Conservation (phyloP, 2,113 vertebrate species). For the Anas platyrhynchos region DNA sequence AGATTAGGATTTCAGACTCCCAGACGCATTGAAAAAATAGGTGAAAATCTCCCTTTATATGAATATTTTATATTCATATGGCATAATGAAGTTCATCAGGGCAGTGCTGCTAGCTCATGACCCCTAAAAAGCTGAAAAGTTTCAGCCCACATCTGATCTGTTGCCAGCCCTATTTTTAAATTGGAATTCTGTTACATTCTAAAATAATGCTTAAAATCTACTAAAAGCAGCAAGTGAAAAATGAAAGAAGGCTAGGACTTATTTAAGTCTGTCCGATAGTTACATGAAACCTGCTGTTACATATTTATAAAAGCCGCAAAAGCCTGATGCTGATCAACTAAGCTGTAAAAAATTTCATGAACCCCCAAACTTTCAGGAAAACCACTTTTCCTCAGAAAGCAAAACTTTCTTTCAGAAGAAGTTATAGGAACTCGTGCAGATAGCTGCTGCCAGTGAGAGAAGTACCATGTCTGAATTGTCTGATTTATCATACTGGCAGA, state of each 20-base stretch:
- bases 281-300: neutral
- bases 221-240: neutral
- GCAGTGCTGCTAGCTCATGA: constrained; percentile 3
- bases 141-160: constrained; percentile 11
- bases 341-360: neutral
- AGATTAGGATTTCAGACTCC: neutral
- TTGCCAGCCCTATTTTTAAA: constrained; percentile 2
- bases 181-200: neutral
- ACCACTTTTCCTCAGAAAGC: neutral
- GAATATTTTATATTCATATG: constrained; percentile 18
- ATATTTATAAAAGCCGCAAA: neutral
- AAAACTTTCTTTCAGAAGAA: neutral
- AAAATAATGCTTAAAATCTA: constrained; percentile 3
- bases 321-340: neutral
- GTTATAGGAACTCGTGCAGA: neutral
- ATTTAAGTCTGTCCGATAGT: neutral
- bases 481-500: accelerated
- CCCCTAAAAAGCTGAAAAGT: constrained; percentile 13
- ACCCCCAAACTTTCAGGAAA: neutral
- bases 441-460: neutral
- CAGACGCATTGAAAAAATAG: neutral
- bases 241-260: neutral
- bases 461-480: neutral
- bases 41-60: neutral
- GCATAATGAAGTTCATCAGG: constrained; percentile 48